Base-by-base conservation (phyloP, 2,888 invertebrate genomes). In the Tricholauxania praeusta region DNA sequence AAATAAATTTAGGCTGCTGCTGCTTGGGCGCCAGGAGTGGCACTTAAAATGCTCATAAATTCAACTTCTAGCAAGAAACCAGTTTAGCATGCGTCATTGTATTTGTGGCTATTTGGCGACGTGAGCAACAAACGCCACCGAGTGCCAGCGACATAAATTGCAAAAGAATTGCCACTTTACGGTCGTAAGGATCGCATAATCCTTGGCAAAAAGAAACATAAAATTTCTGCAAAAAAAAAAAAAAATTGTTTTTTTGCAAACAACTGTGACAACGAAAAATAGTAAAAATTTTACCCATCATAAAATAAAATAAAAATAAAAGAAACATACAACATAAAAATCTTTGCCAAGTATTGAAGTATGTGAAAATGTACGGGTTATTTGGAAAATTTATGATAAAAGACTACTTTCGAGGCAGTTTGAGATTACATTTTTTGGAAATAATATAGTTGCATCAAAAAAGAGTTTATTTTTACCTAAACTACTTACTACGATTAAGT, bases 11-110 rank as follows among this genome's bases (percentile, higher is more conserved):
- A 28, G 62, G 63, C 48, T 19, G 48, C 39, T 19, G 48, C 39
- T 47, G 48, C 14, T 47, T 22, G 19, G 49, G 28, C 39, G 81
- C 79, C 80, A 82, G 82, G 79, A 81, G 78, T 79, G 81, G 79
- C 79, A 59, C 67, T 77, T 81, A 81, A 82, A 83, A 84, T 82
- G 83, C 80, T 79, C 81, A 84, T 83, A 83, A 83, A 84, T 83
- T 82, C 78, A 78, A 80, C 76, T 76, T 79, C 79, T 76, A 75
- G 78, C 79, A 39, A 39, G 10, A 7, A 39, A 39, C 39, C 39
- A 68, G 63, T 74, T 74, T 71, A 74, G 71, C 57, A 48, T 74
- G 55, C 22, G 49, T 59, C 49, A 63, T 39, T 47, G 39, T 5
- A 39, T 39, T 39, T 7, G 47, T 48, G 17, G 32, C 52, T 15